Conservation (phyloP, 2,797 vertebrate genomes). For the Ispidina picta region DNA sequence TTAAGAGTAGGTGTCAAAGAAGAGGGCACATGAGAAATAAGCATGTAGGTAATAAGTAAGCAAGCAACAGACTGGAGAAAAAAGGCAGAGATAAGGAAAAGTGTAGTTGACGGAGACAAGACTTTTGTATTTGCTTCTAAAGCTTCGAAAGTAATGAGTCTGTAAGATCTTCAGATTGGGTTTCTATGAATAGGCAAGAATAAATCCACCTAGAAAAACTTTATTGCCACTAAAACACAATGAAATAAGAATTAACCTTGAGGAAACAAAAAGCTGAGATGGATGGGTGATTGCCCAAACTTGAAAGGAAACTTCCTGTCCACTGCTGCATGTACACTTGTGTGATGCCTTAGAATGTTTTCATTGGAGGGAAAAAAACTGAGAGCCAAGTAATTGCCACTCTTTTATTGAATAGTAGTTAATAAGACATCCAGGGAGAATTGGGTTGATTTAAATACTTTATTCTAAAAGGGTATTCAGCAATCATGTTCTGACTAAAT, state of each 20-base stretch:
- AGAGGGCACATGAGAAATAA: background rate
- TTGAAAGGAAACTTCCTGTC: background rate
- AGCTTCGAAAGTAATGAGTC: background rate
- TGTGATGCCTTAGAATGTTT: background rate
- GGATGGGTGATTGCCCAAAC: slow-evolving; percentile 6
- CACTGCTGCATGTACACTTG: background rate
- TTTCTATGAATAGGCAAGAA: background rate
- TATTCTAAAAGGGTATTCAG: slow-evolving; percentile 22
- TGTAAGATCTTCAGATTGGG: background rate
- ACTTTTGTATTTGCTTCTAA: background rate
- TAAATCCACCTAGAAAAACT: background rate
- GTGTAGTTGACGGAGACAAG: background rate
- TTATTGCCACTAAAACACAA: background rate
- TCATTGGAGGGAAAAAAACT: background rate
- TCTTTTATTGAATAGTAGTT: slow-evolving; percentile 8
- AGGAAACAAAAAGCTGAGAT: background rate
- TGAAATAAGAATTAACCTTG: background rate
- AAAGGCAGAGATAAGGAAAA: background rate
- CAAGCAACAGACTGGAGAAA: background rate
- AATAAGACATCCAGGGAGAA: slow-evolving; percentile 30
- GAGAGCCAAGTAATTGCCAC: slow-evolving; percentile 13
- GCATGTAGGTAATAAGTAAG: background rate
- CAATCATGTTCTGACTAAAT: slow-evolving; percentile 21
- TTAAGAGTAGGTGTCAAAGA: background rate
- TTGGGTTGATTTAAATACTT: slow-evolving; percentile 13